A percentile compares a stretch with the other conserved stretches of the same genome.
Evolutionary conservation across 2,888 invertebrate species (phyloP).

Genomic region (Cephus pulcher): DNA sequence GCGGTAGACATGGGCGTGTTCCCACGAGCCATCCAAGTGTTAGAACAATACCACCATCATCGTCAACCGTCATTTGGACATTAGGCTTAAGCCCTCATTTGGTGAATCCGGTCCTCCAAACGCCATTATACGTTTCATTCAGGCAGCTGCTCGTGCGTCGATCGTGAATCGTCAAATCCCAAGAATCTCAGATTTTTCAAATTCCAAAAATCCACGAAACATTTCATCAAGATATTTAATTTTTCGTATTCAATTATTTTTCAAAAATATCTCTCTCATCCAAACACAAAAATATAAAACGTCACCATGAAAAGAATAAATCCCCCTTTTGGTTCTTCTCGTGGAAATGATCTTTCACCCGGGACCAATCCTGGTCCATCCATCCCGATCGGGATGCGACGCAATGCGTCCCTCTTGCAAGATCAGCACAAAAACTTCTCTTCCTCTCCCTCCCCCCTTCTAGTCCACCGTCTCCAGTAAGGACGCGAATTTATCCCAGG

Average conservation of each 20-base stretch:
- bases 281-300: not conserved
- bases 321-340: not conserved
- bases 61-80: slow-evolving; percentile 57
- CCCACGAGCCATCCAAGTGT: slow-evolving; percentile 47
- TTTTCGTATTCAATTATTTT: not conserved
- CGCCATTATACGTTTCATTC: slow-evolving; percentile 63
- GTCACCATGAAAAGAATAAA: not conserved
- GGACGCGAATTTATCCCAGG: not conserved
- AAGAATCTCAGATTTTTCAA: slow-evolving; percentile 42
- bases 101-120: slow-evolving; percentile 51
- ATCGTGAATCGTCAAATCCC: slow-evolving; percentile 62
- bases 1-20: slow-evolving; percentile 47
- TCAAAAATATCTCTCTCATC: not conserved
- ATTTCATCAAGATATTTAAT: not conserved
- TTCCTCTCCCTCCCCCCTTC: not conserved
- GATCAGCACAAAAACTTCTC: not conserved
- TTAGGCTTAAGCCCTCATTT: slow-evolving; percentile 60
- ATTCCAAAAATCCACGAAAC: not conserved
- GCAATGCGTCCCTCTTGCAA: not conserved
- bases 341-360: not conserved
- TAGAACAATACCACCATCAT: slow-evolving; percentile 50
- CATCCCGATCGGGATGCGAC: not conserved
- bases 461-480: not conserved
- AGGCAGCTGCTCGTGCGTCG: slow-evolving; percentile 57
- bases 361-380: not conserved